These are phyloP conservation scores for Portunus trituberculatus DNA, from an alignment of 1,140 invertebrate genomes.

Conservation along the genomic window DNA sequence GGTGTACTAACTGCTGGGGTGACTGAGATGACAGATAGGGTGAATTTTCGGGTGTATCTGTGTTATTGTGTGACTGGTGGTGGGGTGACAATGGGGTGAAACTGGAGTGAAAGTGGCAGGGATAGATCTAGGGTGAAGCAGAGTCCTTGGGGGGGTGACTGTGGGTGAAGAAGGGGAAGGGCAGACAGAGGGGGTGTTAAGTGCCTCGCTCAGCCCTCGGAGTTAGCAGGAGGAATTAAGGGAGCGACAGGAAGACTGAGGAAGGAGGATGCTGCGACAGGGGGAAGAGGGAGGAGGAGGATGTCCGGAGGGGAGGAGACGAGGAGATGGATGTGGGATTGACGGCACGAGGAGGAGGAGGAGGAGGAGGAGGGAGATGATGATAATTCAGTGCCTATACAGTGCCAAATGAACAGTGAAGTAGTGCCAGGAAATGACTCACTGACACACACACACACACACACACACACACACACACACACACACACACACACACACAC, in stretches of 20 bases:
- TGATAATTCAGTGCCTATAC: not conserved
- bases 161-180: too few species aligned
- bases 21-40: too few species aligned
- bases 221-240: not conserved
- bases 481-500: too few species aligned
- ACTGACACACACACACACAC: not conserved
- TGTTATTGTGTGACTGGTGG: too few species aligned
- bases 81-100: too few species aligned
- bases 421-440: not conserved
- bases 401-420: not conserved
- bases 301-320: not conserved
- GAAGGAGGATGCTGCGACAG: not conserved
- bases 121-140: too few species aligned
- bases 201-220: not conserved
- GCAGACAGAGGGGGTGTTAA: not conserved
- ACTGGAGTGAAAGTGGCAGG: too few species aligned
- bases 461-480: not conserved
- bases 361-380: not conserved
- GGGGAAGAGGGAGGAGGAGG: not conserved
- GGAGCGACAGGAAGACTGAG: not conserved
- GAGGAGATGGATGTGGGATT: not conserved
- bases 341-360: not conserved
- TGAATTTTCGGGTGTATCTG: too few species aligned
- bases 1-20: too few species aligned
- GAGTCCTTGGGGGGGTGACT: too few species aligned